phyloP scores from a whole-genome alignment of 1,140 invertebrate genomes.

The Apis laboriosa region DNA sequence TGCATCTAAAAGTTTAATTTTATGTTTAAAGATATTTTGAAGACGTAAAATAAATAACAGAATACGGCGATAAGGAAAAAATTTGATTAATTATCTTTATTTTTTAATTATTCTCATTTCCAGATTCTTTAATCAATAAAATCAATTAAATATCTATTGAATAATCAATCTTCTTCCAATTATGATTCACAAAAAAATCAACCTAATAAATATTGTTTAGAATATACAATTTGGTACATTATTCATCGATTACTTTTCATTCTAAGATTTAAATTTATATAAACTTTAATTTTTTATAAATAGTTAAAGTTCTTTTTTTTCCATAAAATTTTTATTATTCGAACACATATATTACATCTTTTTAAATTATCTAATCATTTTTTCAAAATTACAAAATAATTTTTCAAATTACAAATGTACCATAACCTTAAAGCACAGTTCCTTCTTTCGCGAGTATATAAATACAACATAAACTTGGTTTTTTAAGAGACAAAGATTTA shows the following conservation, averaged over 20 bases:
- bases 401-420: too few relatives aligned
- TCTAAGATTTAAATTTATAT: background rate
- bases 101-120: too few relatives aligned
- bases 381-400: too few relatives aligned
- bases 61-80: background rate
- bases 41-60: background rate
- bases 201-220: background rate
- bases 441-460: background rate
- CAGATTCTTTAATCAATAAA: too few relatives aligned
- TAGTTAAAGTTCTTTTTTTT: background rate
- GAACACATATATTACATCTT: too few relatives aligned
- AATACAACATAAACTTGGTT: background rate
- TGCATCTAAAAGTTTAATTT: background rate
- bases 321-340: background rate
- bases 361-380: too few relatives aligned
- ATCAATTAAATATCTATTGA: background rate
- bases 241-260: slow-evolving; percentile 5
- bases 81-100: background rate
- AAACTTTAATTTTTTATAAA: background rate
- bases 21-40: background rate
- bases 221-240: background rate
- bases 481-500: background rate
- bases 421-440: background rate
- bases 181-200: background rate
- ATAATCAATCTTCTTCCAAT: background rate